These are phyloP conservation scores for Dasyprocta punctata DNA, from an alignment of 2,113 vertebrate genomes.

Conservation along the genomic window DNA sequence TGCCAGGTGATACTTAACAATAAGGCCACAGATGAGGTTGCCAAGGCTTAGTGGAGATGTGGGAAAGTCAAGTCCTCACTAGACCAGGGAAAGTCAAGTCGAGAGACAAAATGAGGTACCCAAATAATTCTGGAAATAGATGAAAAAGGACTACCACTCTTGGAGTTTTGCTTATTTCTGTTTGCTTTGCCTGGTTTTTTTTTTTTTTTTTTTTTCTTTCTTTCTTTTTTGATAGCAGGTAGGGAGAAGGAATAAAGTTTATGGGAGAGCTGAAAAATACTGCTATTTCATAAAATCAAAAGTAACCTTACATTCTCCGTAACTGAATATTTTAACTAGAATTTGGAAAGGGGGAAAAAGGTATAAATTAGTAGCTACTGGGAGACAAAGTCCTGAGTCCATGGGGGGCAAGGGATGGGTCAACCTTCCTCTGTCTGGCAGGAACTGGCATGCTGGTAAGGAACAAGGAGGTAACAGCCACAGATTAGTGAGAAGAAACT, in stretches of 20 bases:
- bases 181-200: neutral
- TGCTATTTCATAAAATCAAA: constrained; percentile 66
- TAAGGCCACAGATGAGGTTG: constrained; percentile 72
- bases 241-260: constrained; percentile 55
- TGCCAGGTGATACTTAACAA: neutral
- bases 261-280: constrained; percentile 46
- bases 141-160: constrained; percentile 50
- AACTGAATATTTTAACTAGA: constrained; percentile 50
- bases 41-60: constrained; percentile 21
- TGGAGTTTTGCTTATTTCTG: constrained; percentile 44
- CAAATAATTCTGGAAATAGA: constrained; percentile 58
- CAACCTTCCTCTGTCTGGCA: constrained; percentile 49
- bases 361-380: constrained; percentile 59
- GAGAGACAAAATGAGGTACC: constrained; percentile 59
- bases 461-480: constrained; percentile 49
- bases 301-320: neutral
- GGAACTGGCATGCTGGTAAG: constrained; percentile 66
- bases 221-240: constrained; percentile 17
- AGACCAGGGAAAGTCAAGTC: constrained; percentile 57
- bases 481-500: constrained; percentile 72
- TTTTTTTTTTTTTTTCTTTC: too few relatives aligned
- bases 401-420: neutral
- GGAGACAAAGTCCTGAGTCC: constrained; percentile 71
- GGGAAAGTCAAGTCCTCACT: neutral
- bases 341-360: constrained; percentile 33